Evolutionary conservation across 2,797 vertebrate genomes (phyloP).

Genomic region (Manis crassicaudata): DNA sequence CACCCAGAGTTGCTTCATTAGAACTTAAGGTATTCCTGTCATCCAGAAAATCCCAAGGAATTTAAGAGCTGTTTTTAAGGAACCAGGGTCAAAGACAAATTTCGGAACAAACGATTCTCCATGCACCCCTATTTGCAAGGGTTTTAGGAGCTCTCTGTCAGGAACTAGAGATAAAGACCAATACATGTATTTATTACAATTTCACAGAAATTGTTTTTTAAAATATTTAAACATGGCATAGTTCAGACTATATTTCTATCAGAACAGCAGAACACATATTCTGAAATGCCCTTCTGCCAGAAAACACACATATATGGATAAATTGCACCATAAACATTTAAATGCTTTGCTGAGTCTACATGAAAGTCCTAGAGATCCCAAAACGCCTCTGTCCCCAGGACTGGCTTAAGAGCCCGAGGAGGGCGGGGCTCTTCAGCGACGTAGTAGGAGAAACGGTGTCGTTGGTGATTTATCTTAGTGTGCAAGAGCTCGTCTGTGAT

Average conservation of each 20-base stretch:
- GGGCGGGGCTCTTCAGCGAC: not conserved
- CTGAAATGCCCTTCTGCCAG: not conserved
- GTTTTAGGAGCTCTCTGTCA: not conserved
- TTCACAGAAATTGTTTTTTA: not conserved
- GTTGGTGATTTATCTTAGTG: not conserved
- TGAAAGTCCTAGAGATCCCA: not conserved
- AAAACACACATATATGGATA: not conserved
- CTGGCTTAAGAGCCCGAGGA: not conserved
- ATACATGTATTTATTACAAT: not conserved
- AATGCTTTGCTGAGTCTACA: not conserved
- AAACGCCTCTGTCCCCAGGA: not conserved
- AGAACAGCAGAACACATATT: not conserved
- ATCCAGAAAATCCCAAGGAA: not conserved
- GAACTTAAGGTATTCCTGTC: not conserved
- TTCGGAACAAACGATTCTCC: not conserved
- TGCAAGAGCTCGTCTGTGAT: not conserved
- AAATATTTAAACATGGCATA: not conserved
- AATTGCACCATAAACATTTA: not conserved
- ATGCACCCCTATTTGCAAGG: not conserved
- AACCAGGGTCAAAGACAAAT: not conserved
- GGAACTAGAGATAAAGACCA: not conserved
- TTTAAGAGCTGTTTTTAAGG: not conserved
- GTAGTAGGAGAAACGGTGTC: not conserved
- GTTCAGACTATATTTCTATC: not conserved
- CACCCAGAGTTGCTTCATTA: not conserved